phyloP scores from a whole-genome alignment of 2,797 vertebrate species.

The Propithecus deckenii region DNA sequence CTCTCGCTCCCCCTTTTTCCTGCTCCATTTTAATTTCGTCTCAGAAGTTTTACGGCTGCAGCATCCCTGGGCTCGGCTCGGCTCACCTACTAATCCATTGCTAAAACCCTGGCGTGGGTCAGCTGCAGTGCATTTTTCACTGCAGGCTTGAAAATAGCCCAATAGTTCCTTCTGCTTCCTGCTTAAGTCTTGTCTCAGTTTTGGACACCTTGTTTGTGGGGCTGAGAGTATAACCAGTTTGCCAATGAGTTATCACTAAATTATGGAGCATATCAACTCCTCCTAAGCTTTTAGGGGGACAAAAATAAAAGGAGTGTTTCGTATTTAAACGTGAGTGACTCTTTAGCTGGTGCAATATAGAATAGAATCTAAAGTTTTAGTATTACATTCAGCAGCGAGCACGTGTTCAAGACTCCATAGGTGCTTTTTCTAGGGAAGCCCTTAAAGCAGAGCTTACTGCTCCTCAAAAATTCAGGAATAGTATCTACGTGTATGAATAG shows the following conservation, averaged over 20 bases:
- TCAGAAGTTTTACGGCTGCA: slow-evolving; percentile 91
- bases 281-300: neutral
- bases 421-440: slow-evolving; percentile 67
- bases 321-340: slow-evolving; percentile 32
- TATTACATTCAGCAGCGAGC: slow-evolving; percentile 66
- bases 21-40: slow-evolving; percentile 88
- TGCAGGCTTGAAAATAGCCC: slow-evolving; percentile 77
- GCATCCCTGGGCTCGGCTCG: slow-evolving; percentile 83
- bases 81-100: slow-evolving; percentile 85
- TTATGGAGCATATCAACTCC: slow-evolving; percentile 70
- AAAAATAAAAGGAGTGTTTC: neutral
- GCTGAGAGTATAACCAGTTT: slow-evolving; percentile 62
- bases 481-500: slow-evolving; percentile 77
- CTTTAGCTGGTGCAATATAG: slow-evolving; percentile 54
- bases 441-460: slow-evolving; percentile 75
- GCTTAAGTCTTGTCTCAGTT: slow-evolving; percentile 78
- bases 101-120: slow-evolving; percentile 84
- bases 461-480: slow-evolving; percentile 80
- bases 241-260: slow-evolving; percentile 73
- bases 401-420: slow-evolving; percentile 44
- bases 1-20: slow-evolving; percentile 81
- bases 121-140: slow-evolving; percentile 78
- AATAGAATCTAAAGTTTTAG: slow-evolving; percentile 70
- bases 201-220: slow-evolving; percentile 71
- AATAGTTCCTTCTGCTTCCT: slow-evolving; percentile 74